These are phyloP conservation scores for Thamnaconus septentrionalis DNA, from an alignment of 2,113 vertebrate genomes.

Conservation along the genomic window DNA sequence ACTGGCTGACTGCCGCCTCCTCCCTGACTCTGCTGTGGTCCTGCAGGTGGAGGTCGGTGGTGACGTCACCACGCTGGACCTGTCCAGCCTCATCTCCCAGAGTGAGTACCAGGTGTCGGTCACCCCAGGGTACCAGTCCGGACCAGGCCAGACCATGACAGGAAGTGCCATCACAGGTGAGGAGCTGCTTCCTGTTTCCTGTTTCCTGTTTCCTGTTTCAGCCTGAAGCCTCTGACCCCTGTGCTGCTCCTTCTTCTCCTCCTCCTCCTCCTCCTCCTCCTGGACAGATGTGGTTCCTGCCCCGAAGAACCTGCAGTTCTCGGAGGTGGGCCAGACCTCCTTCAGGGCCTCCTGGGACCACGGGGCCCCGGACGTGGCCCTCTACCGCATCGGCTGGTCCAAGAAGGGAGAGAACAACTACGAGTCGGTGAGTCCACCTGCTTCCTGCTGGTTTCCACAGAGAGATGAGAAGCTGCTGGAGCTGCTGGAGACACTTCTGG, in stretches of 20 bases:
- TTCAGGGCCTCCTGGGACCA: constrained; percentile 93
- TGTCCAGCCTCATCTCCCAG: constrained; percentile 84
- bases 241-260: not conserved
- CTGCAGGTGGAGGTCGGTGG: constrained; percentile 83
- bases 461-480: not conserved
- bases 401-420: constrained; percentile 70
- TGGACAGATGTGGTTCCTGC: constrained; percentile 85
- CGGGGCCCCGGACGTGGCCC: constrained; percentile 88
- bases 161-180: constrained; percentile 82
- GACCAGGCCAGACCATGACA: constrained; percentile 73
- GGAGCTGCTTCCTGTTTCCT: not conserved
- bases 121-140: constrained; percentile 84
- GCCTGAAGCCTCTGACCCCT: not conserved
- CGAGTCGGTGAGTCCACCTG: constrained; percentile 55
- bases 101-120: constrained; percentile 85
- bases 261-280: not conserved
- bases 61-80: constrained; percentile 73
- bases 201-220: not conserved
- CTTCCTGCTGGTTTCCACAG: not conserved
- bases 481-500: no score
- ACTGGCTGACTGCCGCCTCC: no score
- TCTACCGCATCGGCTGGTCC: constrained; percentile 88
- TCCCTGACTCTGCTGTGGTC: not conserved
- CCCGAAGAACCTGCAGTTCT: constrained; percentile 85
- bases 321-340: constrained; percentile 83